phyloP scores from a whole-genome alignment of 2,888 invertebrate species.

The Drosophila sordidula region DNA sequence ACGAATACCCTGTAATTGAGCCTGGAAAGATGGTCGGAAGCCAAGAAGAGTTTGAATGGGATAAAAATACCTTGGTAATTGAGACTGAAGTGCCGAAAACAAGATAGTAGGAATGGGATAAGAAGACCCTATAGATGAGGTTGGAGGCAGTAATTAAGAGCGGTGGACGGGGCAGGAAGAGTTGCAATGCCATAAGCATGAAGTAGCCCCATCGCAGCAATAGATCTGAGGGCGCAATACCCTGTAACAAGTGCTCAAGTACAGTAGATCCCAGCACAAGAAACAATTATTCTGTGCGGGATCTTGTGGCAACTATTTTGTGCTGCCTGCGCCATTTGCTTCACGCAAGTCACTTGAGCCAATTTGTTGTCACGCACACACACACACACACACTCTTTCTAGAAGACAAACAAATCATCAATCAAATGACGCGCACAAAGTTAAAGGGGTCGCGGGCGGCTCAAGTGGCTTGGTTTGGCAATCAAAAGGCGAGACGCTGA shows the following conservation, averaged over 20 bases:
- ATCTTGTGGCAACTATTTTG: slow-evolving; percentile 24
- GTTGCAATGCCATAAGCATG: no score
- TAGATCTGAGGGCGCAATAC: background rate
- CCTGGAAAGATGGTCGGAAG: no score
- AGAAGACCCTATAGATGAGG: background rate
- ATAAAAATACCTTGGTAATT: no score
- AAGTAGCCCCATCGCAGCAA: background rate
- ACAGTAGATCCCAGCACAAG: slow-evolving; percentile 4
- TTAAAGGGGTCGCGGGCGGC: slow-evolving; percentile 65
- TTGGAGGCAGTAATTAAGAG: no score
- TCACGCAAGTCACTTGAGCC: slow-evolving; percentile 66
- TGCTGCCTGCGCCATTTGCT: slow-evolving; percentile 31
- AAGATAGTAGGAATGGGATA: no score
- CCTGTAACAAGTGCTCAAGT: background rate
- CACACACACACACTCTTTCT: slow-evolving; percentile 6
- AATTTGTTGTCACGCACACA: slow-evolving; percentile 70
- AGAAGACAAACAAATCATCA: slow-evolving; percentile 75
- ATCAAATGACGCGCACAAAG: slow-evolving; percentile 65
- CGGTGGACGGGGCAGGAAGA: no score
- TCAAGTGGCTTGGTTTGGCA: slow-evolving; percentile 75
- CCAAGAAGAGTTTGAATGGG: no score
- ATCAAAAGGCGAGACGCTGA: slow-evolving; percentile 68
- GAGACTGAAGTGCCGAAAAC: no score
- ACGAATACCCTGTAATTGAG: no score
- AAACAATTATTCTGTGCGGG: background rate